Evolutionary conservation across 2,888 invertebrate species (phyloP).

Genomic region (Mamestra brassicae): DNA sequence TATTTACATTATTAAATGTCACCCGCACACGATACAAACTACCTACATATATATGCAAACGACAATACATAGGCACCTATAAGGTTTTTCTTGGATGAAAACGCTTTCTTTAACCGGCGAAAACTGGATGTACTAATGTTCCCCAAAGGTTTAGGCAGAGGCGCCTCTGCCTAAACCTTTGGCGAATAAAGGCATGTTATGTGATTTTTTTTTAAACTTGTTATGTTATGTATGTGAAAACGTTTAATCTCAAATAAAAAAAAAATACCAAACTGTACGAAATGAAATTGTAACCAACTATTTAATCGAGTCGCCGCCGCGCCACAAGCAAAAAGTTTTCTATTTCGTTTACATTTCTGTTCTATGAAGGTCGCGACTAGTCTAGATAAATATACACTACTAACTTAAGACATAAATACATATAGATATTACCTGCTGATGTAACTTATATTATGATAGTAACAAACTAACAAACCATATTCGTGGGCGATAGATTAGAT

Average conservation of each 20-base stretch:
- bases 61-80: background rate
- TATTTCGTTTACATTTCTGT: constrained; percentile 2
- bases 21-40: background rate
- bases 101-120: no score
- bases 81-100: no score
- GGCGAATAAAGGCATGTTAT: no score
- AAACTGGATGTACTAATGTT: no score
- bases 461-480: background rate
- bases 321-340: background rate
- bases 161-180: no score
- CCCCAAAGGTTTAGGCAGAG: no score
- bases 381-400: constrained; percentile 9
- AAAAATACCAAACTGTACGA: no score
- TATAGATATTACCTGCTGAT: background rate
- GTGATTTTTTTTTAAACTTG: no score
- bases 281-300: no score
- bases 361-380: constrained; percentile 18
- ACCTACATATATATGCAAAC: background rate
- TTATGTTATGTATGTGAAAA: background rate
- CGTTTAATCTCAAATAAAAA: background rate
- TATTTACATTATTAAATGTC: background rate
- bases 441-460: background rate
- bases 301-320: no score
- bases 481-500: background rate
- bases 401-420: background rate